Evolutionary conservation across 2,888 invertebrate species (phyloP).

Genomic region (Amiota minor): DNA sequence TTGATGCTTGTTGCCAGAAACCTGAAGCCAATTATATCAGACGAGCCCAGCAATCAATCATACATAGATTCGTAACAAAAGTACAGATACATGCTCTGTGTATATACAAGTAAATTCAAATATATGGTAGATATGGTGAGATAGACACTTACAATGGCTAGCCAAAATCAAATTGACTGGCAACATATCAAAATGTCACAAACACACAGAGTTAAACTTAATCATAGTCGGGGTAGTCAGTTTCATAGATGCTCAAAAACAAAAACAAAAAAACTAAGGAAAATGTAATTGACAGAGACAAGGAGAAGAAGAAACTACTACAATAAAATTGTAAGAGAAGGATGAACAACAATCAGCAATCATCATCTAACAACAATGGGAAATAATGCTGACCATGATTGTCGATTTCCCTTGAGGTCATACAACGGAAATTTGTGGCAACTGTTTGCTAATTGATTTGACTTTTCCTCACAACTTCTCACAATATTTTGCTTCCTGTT

Average conservation of each 20-base stretch:
- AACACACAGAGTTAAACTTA: not conserved
- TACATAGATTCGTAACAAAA: not conserved
- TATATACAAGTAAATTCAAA: not conserved
- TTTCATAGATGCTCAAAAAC: too few species aligned
- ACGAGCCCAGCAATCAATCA: constrained; percentile 2
- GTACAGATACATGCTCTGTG: too few species aligned
- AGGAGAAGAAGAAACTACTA: too few species aligned
- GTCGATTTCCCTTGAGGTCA: constrained; percentile 21
- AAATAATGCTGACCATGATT: constrained; percentile 26
- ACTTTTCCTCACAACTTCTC: constrained; percentile 11
- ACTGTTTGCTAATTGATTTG: constrained; percentile 35
- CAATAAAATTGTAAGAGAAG: too few species aligned
- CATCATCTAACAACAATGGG: not conserved
- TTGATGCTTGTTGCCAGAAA: constrained; percentile 12
- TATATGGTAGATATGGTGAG: not conserved
- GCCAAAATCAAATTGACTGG: constrained; percentile 26
- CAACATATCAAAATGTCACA: constrained; percentile 30
- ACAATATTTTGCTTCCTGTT: not conserved
- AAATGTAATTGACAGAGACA: too few species aligned
- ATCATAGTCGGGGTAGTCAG: too few species aligned
- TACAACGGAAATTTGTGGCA: constrained; percentile 31
- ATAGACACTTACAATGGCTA: not conserved
- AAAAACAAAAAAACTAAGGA: too few species aligned
- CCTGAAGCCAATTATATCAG: constrained; percentile 19
- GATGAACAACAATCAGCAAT: too few species aligned